Base-by-base conservation (phyloP, 2,888 invertebrate genomes). In the Calameuta filiformis region DNA sequence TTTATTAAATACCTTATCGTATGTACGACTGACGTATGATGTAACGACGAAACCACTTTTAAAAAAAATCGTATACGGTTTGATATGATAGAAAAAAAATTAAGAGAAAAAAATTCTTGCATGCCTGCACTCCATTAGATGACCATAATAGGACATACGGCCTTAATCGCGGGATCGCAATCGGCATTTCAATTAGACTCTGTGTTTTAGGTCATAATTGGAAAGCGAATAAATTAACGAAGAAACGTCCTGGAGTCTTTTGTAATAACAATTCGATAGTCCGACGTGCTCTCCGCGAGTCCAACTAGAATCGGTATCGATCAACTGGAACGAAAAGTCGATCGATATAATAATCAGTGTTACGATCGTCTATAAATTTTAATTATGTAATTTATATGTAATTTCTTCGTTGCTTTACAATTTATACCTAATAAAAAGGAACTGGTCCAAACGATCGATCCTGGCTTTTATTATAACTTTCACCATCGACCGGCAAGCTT, bases 221-320 rank as follows among this genome's bases (percentile, higher is more conserved):
- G 81, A 81, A 81, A 81, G 81, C 80, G 80, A 80, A 81, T 81
- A 80, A 81, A 81, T 80, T 78, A 81, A 79, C 75, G 78, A 81
- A 78, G 76, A 73, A 56, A 40, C 40, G 40, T 15, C 40, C 40
- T 15, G 40, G 1, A 15, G 40, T 15, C 40, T 40, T 40, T 40
- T 40, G 40, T 40, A 40, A 40, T 40, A 40, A 15, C 4, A 40
- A 40, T 40, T 40, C 40, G 40, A 40, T 40, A 15, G 15, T 4
- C 40, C 6, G 15, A 15, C 15, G 40, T 1, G 15, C 40, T 40
- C 15, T 15, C 6, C 15, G 4, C 40, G 40, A 40, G 40, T 6
- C 40, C 15, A 40, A 6, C 40, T 40, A 6, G 6, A 4, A 15
- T 40, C 40, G 40, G 2, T 6, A 40, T 40, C 15, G 2, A 15